phyloP scores from a whole-genome alignment of 2,888 invertebrate species.

The Xylota segnis region DNA sequence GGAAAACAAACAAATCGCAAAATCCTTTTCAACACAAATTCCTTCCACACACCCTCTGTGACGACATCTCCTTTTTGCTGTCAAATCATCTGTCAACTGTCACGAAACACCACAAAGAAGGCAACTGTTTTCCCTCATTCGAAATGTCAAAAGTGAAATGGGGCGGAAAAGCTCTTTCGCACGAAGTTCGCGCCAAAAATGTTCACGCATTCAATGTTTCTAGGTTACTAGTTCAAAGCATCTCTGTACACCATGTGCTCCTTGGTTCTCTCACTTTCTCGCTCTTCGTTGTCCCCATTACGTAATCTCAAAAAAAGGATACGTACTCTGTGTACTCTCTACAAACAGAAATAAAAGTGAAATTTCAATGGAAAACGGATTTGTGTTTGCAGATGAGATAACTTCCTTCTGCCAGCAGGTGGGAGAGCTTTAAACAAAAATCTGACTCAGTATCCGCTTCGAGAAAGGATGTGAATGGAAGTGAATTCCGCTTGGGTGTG shows the following conservation, averaged over 20 bases:
- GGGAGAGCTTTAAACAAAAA: conserved; percentile 54
- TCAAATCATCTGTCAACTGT: conserved; percentile 2
- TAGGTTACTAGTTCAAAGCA: conserved; percentile 74
- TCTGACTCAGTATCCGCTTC: conserved; percentile 7
- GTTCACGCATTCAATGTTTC: conserved; percentile 57
- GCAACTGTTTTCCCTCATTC: neutral
- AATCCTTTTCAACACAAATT: neutral
- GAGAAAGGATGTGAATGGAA: conserved; percentile 4
- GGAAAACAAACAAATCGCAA: neutral
- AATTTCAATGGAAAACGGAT: conserved; percentile 41
- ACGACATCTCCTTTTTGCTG: neutral
- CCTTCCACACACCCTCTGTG: neutral
- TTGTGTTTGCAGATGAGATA: conserved; percentile 44
- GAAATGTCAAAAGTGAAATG: conserved; percentile 40
- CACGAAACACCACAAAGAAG: neutral
- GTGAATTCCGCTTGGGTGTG: conserved; percentile 8
- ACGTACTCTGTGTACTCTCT: neutral
- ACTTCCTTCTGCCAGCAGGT: conserved; percentile 18
- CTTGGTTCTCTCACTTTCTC: conserved; percentile 39
- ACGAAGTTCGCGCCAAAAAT: conserved; percentile 67
- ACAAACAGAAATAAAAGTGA: conserved; percentile 65
- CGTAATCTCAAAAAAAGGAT: conserved; percentile 58
- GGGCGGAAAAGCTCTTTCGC: conserved; percentile 47
- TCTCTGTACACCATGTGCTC: conserved; percentile 65
- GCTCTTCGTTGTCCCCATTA: conserved; percentile 53